Conservation (phyloP, 2,888 invertebrate genomes). For the Strigamia maritima region DNA sequence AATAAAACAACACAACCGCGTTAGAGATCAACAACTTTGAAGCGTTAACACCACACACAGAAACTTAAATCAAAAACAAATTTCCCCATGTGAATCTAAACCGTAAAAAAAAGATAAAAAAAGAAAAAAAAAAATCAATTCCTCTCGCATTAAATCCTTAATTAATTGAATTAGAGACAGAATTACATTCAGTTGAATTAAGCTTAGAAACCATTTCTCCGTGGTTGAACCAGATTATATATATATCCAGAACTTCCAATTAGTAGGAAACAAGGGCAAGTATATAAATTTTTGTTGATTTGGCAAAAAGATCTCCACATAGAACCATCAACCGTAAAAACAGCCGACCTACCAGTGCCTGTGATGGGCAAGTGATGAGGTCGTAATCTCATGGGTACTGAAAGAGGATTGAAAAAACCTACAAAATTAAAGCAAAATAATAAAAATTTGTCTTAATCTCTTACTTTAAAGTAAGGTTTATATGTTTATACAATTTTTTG, state of each 20-base stretch:
- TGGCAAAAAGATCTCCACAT: neutral
- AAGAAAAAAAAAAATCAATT: neutral
- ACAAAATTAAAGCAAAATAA: neutral
- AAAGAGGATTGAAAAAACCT: constrained; percentile 32
- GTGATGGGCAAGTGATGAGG: constrained; percentile 31
- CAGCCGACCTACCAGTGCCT: constrained; percentile 11
- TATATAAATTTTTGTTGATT: neutral
- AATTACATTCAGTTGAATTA: constrained; percentile 11
- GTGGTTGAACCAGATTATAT: neutral
- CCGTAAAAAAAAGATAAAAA: neutral
- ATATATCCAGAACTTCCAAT: constrained; percentile 2
- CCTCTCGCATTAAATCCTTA: neutral
- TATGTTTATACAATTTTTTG: neutral
- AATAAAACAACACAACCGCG: too few species aligned
- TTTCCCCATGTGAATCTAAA: neutral
- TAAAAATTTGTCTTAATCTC: neutral
- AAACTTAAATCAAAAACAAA: neutral
- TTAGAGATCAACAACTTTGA: neutral
- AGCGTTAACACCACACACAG: neutral
- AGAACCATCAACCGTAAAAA: neutral
- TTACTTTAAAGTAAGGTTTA: neutral
- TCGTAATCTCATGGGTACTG: constrained; percentile 9
- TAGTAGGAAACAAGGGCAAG: neutral
- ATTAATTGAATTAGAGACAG: neutral
- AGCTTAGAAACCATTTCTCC: neutral